phyloP scores from a whole-genome alignment of 2,113 vertebrate species.

The Barbus barbus region DNA sequence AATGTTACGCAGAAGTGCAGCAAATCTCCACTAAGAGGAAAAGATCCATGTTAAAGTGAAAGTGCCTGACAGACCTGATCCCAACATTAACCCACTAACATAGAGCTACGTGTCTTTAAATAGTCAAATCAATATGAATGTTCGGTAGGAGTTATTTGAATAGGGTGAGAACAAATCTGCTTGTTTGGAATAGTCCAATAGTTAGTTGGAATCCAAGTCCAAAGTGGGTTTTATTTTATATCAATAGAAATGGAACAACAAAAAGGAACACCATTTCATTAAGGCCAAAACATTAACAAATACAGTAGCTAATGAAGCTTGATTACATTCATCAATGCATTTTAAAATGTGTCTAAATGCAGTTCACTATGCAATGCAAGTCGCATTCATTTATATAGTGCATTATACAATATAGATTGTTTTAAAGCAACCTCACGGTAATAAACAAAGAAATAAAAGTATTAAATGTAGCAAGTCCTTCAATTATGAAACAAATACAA shows the following conservation, averaged over 20 bases:
- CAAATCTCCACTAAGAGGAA: conserved; percentile 56
- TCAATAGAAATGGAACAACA: background rate
- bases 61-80: conserved; percentile 29
- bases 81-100: conserved; percentile 18
- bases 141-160: conserved; percentile 1
- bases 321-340: background rate
- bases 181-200: too few species aligned
- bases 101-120: background rate
- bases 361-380: too few species aligned
- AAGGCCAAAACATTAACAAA: background rate
- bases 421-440: too few species aligned
- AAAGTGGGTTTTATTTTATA: background rate
- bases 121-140: conserved; percentile 12
- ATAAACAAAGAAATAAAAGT: too few species aligned
- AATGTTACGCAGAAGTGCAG: conserved; percentile 59
- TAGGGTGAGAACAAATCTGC: conserved; percentile 4
- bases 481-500: too few species aligned
- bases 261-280: background rate
- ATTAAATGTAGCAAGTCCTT: too few species aligned
- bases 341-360: background rate
- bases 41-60: conserved; percentile 40
- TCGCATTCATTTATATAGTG: too few species aligned
- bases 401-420: too few species aligned
- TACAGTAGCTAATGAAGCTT: background rate
- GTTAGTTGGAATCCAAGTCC: background rate